Base-by-base conservation (phyloP, 2,797 vertebrate species). In the Momotus momota region DNA sequence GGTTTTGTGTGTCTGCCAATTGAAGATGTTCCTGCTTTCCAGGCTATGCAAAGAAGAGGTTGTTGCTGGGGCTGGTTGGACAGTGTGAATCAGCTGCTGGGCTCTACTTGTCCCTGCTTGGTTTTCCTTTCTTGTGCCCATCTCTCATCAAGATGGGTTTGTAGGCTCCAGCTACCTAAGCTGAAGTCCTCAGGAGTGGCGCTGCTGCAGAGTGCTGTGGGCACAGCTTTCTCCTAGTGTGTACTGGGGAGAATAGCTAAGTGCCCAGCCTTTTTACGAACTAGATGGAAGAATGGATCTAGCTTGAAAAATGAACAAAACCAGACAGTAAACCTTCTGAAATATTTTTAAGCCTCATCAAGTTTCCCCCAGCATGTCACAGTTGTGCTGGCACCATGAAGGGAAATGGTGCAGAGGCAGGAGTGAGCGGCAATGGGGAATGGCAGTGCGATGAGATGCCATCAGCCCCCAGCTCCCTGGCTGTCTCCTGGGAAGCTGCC, bases 351-450 rank as follows among this genome's bases (percentile, higher is more conserved):
- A 79, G 54, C 26, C 13, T 8, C 0, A 0, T 65, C 2, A 4
- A 26, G 23, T 88, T 91, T 74, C 12, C 6, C 27, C 35, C n/a
- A 58, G 51, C 38, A 58, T 4, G 8, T 65, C 21, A 22, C 17
- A 51, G 45, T 51, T 60, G 62, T 54, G 43, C 48, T 81, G 67
- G 55, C 69, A 60, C 48, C 1, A 1, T 11, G 29, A 73, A 51
- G 55, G 21, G 43, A 69, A 62, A 38, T 41, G 25, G 64, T 64
- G 33, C 38, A 82, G 22, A 43, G 25, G 8, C 31, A 51, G 67
- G 46, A 86, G 11, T 1, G 12, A 75, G 90, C 3, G 3, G n/a
- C 0, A 0, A 3, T 49, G 49, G 46, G n/a, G 46, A 62, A 26
- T 21, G 46, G 54, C 69, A 64, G 29, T 0, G 0, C 49, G 49